Evolutionary conservation across 2,797 vertebrate species (phyloP).

Genomic region (Carduelis carduelis): DNA sequence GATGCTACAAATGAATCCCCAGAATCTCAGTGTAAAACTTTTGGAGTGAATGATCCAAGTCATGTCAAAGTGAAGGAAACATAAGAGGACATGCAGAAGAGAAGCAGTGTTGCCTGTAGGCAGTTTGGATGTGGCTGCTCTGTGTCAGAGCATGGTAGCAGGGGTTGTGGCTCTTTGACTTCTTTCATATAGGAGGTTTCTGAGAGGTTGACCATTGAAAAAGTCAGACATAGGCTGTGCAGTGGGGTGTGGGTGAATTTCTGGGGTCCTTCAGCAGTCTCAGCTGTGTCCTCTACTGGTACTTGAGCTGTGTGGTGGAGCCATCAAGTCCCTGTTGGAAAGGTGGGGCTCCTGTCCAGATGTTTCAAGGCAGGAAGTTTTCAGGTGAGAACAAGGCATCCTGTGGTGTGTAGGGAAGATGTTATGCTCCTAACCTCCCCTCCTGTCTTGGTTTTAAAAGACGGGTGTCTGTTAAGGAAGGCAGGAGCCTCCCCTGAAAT

Average conservation of each 20-base stretch:
- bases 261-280: neutral
- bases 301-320: neutral
- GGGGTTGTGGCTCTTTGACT: neutral
- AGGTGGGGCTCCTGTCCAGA: neutral
- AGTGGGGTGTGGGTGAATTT: neutral
- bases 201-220: neutral
- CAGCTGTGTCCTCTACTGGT: neutral
- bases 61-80: neutral
- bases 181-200: neutral
- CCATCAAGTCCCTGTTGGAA: neutral
- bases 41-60: neutral
- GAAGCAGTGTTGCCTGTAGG: neutral
- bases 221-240: neutral
- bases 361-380: neutral
- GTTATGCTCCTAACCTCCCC: neutral
- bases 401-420: neutral
- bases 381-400: neutral
- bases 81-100: neutral
- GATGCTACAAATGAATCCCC: neutral
- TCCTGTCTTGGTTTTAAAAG: no score
- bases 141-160: neutral
- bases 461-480: no score
- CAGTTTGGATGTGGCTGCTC: neutral
- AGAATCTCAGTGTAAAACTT: neutral
- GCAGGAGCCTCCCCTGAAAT: no score